Evolutionary conservation across 2,888 invertebrate genomes (phyloP).

Genomic region (Byasa hedistus): DNA sequence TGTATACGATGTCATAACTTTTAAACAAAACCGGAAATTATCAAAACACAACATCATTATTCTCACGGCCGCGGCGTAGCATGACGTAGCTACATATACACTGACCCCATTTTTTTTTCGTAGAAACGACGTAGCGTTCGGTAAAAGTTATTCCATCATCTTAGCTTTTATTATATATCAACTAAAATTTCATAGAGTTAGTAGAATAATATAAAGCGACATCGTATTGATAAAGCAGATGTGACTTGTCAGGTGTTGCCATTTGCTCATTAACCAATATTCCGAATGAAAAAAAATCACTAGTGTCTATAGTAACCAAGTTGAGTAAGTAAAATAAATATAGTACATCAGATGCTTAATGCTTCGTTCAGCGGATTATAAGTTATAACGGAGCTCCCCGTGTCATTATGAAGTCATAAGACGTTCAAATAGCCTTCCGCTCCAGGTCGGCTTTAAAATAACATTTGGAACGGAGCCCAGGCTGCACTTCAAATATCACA

Average conservation of each 20-base stretch:
- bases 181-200: too few species aligned
- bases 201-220: too few species aligned
- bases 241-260: too few species aligned
- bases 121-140: not conserved
- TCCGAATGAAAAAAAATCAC: too few species aligned
- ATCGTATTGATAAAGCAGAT: too few species aligned
- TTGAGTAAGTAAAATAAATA: too few species aligned
- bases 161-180: not conserved
- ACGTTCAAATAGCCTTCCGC: constrained; percentile 27
- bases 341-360: not conserved
- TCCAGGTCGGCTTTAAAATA: constrained; percentile 27
- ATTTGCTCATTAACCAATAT: too few species aligned
- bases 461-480: constrained; percentile 30
- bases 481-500: constrained; percentile 28
- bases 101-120: not conserved
- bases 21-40: not conserved
- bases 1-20: not conserved
- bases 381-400: constrained; percentile 2
- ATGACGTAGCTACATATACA: not conserved
- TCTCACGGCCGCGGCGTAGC: not conserved
- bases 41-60: not conserved
- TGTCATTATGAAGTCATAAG: constrained; percentile 30
- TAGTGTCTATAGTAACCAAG: too few species aligned
- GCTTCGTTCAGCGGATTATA: constrained; percentile 4
- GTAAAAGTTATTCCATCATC: not conserved